These are phyloP conservation scores for Sarcophaga peregrina DNA, from an alignment of 1,140 invertebrate genomes.

Conservation along the genomic window DNA sequence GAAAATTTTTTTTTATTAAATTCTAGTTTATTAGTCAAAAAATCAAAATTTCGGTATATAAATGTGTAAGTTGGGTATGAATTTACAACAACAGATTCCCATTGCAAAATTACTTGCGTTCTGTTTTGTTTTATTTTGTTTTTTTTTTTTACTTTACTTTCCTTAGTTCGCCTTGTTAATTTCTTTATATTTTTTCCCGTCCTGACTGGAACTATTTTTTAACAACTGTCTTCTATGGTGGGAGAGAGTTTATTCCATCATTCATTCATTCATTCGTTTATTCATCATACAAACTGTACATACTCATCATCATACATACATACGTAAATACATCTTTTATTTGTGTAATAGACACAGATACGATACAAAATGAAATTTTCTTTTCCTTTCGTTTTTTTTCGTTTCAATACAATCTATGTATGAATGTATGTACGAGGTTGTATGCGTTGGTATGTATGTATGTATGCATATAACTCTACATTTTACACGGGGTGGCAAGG, in stretches of 20 bases:
- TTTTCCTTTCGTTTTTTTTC: neutral
- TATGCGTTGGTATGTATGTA: neutral
- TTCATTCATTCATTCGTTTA: too few species aligned
- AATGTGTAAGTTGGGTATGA: neutral
- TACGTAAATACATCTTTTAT: neutral
- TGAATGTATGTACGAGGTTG: too few species aligned
- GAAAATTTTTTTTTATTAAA: neutral
- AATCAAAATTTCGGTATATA: neutral
- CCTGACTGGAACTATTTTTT: neutral
- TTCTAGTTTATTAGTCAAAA: slow-evolving; percentile 16
- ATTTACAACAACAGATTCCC: neutral
- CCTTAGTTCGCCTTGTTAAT: too few species aligned
- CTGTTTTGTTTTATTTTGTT: too few species aligned
- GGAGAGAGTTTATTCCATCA: neutral
- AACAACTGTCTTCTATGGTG: neutral
- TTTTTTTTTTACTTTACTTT: too few species aligned
- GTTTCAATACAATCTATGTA: too few species aligned
- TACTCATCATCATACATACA: neutral
- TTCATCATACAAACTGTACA: neutral
- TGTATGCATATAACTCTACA: neutral
- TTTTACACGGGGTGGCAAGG: neutral
- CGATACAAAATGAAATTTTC: neutral
- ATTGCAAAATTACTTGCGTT: neutral
- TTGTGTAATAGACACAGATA: slow-evolving; percentile 3
- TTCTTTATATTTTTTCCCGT: neutral